Conservation (phyloP, 1,140 invertebrate genomes). For the Bombus superbus region DNA sequence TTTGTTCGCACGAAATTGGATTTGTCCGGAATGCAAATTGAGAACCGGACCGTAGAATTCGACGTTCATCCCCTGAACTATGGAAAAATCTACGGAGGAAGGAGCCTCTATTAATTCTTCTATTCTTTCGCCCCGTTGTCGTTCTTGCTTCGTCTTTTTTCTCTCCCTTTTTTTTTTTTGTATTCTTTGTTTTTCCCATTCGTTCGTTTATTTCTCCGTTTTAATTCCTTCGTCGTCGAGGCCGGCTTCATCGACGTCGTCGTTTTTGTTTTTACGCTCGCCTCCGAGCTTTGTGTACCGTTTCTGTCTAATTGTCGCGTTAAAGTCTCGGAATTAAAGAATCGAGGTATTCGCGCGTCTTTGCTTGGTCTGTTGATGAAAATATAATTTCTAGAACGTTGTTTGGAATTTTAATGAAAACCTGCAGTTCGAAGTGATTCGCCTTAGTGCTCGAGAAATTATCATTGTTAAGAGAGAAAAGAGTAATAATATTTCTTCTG, state of each 20-base stretch:
- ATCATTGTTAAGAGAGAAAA: neutral
- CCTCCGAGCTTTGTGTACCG: constrained; percentile 9
- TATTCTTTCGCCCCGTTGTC: neutral
- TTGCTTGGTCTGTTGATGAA: neutral
- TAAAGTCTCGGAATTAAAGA: constrained; percentile 6
- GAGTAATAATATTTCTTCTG: neutral
- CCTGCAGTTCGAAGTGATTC: neutral
- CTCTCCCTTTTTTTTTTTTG: neutral
- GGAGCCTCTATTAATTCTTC: constrained; percentile 24
- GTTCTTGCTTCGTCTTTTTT: neutral
- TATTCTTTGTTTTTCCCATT: neutral
- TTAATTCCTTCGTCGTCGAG: neutral
- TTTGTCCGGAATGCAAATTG: constrained; percentile 73
- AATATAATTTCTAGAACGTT: neutral
- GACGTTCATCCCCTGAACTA: constrained; percentile 34
- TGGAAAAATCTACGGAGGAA: constrained; percentile 25
- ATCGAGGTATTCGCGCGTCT: neutral
- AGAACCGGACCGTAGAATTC: constrained; percentile 50
- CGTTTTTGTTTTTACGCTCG: neutral
- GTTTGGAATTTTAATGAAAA: neutral
- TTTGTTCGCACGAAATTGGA: constrained; percentile 71
- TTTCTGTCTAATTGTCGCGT: constrained; percentile 16
- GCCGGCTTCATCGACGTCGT: neutral
- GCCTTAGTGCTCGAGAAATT: neutral
- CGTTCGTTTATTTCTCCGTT: neutral